Conservation (phyloP, 1,140 invertebrate genomes). For the Atopsyche davidsoni region DNA sequence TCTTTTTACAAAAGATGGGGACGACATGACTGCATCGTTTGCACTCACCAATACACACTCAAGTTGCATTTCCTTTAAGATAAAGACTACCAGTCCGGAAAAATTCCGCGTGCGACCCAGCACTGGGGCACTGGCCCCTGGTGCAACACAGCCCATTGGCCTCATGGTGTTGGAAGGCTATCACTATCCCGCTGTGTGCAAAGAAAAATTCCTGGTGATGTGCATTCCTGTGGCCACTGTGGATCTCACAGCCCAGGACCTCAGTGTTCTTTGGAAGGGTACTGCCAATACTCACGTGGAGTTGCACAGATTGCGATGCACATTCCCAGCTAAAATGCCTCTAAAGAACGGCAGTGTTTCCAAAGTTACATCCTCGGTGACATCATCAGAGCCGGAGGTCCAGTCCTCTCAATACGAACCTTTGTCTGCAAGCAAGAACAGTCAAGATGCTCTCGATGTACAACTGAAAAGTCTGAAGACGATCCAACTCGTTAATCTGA, state of each 20-base stretch:
- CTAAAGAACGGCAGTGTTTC: conserved; percentile 28
- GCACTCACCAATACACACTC: conserved; percentile 61
- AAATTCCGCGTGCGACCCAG: conserved; percentile 87
- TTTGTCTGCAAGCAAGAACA: background rate
- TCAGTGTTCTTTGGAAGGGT: conserved; percentile 42
- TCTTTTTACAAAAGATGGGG: conserved; percentile 56
- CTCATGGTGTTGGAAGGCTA: conserved; percentile 41
- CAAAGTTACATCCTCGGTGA: background rate
- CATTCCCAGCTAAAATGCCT: conserved; percentile 40
- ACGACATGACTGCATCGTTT: conserved; percentile 59
- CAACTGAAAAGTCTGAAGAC: conserved; percentile 24
- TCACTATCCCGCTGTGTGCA: conserved; percentile 35
- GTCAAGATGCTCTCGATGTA: conserved; percentile 9
- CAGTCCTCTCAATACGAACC: too few relatives aligned
- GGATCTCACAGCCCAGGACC: conserved; percentile 37
- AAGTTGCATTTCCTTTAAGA: conserved; percentile 68
- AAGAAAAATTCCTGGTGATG: conserved; percentile 45
- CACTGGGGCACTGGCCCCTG: conserved; percentile 63
- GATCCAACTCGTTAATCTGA: conserved; percentile 14
- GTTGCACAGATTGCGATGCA: conserved; percentile 43
- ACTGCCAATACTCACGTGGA: conserved; percentile 40
- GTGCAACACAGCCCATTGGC: conserved; percentile 43
- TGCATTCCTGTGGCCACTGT: conserved; percentile 40
- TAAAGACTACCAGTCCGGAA: conserved; percentile 69
- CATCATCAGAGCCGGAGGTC: background rate